Percentiles rank a stretch among this genome's conserved stretches.
Evolutionary conservation across 1,140 invertebrate species (phyloP).

Genomic region (Augochlora pura): DNA sequence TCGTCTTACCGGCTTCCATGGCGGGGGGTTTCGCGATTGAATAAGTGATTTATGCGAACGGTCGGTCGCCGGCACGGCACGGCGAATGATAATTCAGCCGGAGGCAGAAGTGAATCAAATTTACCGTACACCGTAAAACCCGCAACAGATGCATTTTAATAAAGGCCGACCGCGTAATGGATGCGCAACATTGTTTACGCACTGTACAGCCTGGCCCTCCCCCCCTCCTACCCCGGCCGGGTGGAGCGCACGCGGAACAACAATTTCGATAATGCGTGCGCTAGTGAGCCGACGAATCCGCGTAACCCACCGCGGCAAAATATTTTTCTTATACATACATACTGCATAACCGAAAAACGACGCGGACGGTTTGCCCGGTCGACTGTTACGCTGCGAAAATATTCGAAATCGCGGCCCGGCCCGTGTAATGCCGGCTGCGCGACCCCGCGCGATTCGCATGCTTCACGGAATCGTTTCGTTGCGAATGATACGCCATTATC

Average conservation of each 20-base stretch:
- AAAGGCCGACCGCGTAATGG: neutral
- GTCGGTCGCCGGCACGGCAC: no score
- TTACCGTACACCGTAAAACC: neutral
- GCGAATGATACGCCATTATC: neutral
- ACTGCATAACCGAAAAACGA: conserved; percentile 19
- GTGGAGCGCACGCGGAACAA: neutral
- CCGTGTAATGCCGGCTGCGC: no score
- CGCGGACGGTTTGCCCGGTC: neutral
- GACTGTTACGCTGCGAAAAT: conserved; percentile 31
- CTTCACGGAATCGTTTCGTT: neutral
- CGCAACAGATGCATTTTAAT: neutral
- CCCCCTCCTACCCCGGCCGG: neutral
- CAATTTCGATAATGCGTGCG: neutral
- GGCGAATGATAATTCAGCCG: neutral
- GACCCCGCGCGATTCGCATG: neutral
- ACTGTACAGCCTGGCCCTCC: no score
- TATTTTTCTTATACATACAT: conserved; percentile 37
- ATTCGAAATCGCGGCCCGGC: conserved; percentile 9
- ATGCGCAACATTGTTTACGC: neutral
- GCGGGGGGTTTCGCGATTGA: no score
- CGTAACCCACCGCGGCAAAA: neutral
- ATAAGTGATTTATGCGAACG: no score
- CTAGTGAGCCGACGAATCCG: neutral
- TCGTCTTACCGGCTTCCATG: no score
- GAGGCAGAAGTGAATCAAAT: neutral